Conservation (phyloP, 2,797 vertebrate species). For the Hoplostethus atlanticus region DNA sequence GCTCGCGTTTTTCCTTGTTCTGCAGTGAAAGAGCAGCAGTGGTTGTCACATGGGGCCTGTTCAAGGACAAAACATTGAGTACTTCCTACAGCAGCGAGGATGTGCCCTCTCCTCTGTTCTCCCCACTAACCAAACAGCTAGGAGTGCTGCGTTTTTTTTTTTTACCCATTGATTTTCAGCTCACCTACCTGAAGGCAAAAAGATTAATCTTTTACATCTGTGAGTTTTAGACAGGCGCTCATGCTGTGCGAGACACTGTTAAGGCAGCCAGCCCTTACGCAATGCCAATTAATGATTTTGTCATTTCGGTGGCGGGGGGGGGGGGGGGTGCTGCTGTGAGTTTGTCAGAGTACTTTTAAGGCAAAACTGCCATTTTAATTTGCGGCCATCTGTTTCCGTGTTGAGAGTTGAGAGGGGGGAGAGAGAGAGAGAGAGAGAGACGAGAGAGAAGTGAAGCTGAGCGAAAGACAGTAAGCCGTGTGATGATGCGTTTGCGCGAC, state of each 20-base stretch:
- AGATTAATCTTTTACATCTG: slow-evolving; percentile 89
- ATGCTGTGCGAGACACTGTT: slow-evolving; percentile 89
- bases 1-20: slow-evolving; percentile 57
- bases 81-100: slow-evolving; percentile 57
- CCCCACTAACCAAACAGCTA: slow-evolving; percentile 82
- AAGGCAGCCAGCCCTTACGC: slow-evolving; percentile 86
- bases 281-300: slow-evolving; percentile 96
- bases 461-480: slow-evolving; percentile 64
- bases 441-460: slow-evolving; percentile 73
- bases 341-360: slow-evolving; percentile 87
- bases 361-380: slow-evolving; percentile 90
- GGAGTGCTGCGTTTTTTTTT: slow-evolving; percentile 56
- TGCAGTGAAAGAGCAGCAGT: slow-evolving; percentile 54
- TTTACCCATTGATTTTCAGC: slow-evolving; percentile 83
- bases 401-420: slow-evolving; percentile 48
- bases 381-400: slow-evolving; percentile 92
- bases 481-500: slow-evolving; percentile 72
- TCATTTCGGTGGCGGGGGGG: slow-evolving; percentile 86
- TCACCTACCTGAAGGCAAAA: slow-evolving; percentile 90
- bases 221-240: slow-evolving; percentile 91
- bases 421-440: slow-evolving; percentile 18
- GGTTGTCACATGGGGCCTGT: slow-evolving; percentile 62
- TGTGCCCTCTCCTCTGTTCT: slow-evolving; percentile 75
- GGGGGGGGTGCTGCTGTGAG: slow-evolving; percentile 73
- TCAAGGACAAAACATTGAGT: slow-evolving; percentile 83